These are phyloP conservation scores for Metopia argyrocephala DNA, from an alignment of 2,888 invertebrate species.

Conservation along the genomic window DNA sequence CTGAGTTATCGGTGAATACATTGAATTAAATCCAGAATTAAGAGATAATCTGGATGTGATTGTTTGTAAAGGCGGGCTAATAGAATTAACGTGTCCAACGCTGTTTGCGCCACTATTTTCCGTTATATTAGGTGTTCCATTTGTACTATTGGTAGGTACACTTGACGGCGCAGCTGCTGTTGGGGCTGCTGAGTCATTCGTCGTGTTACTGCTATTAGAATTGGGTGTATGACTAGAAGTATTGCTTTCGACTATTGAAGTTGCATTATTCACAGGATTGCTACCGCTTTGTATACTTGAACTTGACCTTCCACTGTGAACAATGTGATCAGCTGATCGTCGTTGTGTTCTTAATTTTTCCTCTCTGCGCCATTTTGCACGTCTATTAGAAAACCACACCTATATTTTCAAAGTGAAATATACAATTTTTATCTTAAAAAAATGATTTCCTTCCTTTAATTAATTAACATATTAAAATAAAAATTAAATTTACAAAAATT, in stretches of 20 bases:
- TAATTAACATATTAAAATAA: background rate
- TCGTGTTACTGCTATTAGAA: slow-evolving; percentile 64
- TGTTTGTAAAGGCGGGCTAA: slow-evolving; percentile 80
- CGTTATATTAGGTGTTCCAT: slow-evolving; percentile 38
- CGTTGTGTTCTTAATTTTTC: slow-evolving; percentile 96
- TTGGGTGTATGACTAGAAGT: slow-evolving; percentile 61
- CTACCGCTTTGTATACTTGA: slow-evolving; percentile 64
- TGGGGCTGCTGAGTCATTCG: slow-evolving; percentile 54
- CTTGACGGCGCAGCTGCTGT: slow-evolving; percentile 63
- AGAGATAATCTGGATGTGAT: slow-evolving; percentile 84
- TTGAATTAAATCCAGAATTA: slow-evolving; percentile 94
- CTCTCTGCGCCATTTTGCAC: slow-evolving; percentile 66
- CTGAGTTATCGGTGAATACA: slow-evolving; percentile 97
- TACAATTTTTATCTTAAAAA: background rate
- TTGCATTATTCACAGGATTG: slow-evolving; percentile 65
- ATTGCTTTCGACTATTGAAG: slow-evolving; percentile 65
- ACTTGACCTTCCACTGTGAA: slow-evolving; percentile 68
- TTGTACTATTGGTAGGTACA: slow-evolving; percentile 48
- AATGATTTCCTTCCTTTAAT: background rate
- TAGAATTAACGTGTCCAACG: slow-evolving; percentile 75
- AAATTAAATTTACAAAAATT: background rate
- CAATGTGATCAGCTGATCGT: slow-evolving; percentile 78
- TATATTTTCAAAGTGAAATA: slow-evolving; percentile 77
- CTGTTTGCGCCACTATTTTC: slow-evolving; percentile 66
- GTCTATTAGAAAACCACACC: slow-evolving; percentile 91